Conservation (phyloP, 92 coral and sea anemone genomes). For the Nematostella vectensis region DNA sequence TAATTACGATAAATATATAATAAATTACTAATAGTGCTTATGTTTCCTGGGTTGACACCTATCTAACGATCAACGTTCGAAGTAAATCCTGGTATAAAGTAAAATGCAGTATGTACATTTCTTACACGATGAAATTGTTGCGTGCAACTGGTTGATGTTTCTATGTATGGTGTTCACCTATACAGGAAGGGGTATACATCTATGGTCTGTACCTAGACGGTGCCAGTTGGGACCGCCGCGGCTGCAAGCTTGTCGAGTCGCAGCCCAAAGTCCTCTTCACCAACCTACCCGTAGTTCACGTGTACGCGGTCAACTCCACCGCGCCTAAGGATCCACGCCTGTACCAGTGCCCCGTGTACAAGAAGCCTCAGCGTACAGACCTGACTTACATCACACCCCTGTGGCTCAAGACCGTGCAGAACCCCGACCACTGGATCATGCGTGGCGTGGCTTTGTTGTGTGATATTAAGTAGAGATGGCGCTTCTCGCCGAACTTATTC, state of each 20-base stretch:
- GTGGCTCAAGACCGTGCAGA: slow-evolving; percentile 85
- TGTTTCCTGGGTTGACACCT: no score
- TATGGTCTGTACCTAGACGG: slow-evolving; percentile 79
- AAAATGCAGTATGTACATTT: no score
- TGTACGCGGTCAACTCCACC: slow-evolving; percentile 83
- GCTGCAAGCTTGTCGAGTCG: slow-evolving; percentile 75
- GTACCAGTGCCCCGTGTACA: slow-evolving; percentile 88
- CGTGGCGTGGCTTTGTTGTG: slow-evolving; percentile 81
- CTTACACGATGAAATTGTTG: not conserved
- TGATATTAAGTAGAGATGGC: slow-evolving; percentile 75
- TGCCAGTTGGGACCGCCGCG: slow-evolving; percentile 86
- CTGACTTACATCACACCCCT: slow-evolving; percentile 88
- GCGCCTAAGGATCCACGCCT: slow-evolving; percentile 88
- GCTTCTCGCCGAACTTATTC: no score
- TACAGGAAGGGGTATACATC: slow-evolving; percentile 88
- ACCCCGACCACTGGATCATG: slow-evolving; percentile 88
- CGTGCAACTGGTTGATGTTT: not conserved
- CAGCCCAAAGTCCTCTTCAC: slow-evolving; percentile 84
- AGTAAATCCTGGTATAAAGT: no score
- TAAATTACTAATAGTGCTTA: no score
- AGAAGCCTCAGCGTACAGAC: slow-evolving; percentile 87
- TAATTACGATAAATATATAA: no score
- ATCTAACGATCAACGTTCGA: no score
- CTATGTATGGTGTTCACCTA: no score
- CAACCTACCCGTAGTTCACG: slow-evolving; percentile 68